These are phyloP conservation scores for Hetaerina americana DNA, from an alignment of 1,140 invertebrate species.

Conservation along the genomic window DNA sequence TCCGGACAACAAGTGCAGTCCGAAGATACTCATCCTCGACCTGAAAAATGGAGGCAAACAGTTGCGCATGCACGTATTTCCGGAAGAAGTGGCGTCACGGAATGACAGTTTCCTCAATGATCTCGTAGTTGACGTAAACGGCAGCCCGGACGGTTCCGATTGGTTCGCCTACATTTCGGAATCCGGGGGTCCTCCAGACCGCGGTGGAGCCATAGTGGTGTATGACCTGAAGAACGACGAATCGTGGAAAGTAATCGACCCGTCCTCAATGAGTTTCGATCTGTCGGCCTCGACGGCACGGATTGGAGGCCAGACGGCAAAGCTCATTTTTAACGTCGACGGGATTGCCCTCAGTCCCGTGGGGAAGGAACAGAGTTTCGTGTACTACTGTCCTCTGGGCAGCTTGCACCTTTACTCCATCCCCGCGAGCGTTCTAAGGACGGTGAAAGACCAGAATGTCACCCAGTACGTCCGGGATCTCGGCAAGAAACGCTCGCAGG, in stretches of 20 bases:
- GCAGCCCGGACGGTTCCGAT: background rate
- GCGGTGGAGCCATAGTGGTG: background rate
- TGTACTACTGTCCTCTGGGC: background rate
- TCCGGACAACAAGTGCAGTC: background rate
- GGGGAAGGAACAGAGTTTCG: background rate
- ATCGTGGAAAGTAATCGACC: background rate
- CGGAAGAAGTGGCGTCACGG: background rate
- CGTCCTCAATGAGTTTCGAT: background rate
- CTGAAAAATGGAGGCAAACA: background rate
- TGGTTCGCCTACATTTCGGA: background rate
- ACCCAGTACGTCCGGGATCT: too few relatives aligned
- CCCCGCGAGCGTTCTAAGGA: background rate
- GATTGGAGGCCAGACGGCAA: background rate
- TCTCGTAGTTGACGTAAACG: background rate
- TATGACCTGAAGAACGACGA: background rate
- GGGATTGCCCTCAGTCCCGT: background rate
- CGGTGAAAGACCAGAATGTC: too few relatives aligned
- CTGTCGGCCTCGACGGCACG: background rate
- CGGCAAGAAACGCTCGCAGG: too few relatives aligned
- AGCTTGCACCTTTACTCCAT: background rate
- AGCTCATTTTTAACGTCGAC: background rate
- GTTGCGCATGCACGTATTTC: background rate
- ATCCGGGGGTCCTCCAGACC: background rate
- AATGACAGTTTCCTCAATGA: constrained; percentile 1
- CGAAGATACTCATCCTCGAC: background rate